Evolutionary conservation across 2,113 vertebrate species (phyloP).

Genomic region (Anoplopoma fimbria): DNA sequence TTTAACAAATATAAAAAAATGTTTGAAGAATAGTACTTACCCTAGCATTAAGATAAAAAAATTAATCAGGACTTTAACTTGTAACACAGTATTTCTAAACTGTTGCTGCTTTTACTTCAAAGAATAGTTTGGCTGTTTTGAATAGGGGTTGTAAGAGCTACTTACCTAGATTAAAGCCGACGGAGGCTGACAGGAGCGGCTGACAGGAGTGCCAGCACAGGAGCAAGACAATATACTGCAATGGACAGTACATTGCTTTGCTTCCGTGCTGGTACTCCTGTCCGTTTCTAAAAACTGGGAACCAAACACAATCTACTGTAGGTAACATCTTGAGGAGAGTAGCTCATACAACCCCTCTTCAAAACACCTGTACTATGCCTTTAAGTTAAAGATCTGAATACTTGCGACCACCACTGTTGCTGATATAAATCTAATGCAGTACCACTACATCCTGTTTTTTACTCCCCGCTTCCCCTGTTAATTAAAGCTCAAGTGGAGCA

Average conservation of each 20-base stretch:
- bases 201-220: no score
- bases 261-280: background rate
- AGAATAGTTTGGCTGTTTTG: no score
- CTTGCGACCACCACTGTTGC: background rate
- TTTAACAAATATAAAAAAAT: background rate
- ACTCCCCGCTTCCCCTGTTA: background rate
- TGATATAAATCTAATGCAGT: background rate
- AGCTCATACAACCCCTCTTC: background rate
- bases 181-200: no score
- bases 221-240: no score
- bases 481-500: conserved; percentile 30
- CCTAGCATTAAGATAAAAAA: no score
- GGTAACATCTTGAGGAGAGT: background rate
- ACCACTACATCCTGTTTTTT: background rate
- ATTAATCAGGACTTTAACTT: background rate
- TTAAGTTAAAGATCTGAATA: background rate
- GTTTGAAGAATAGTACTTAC: no score
- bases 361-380: background rate
- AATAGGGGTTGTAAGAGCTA: no score
- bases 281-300: background rate
- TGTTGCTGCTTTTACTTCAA: background rate
- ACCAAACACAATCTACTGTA: background rate
- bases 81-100: background rate
- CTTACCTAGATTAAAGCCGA: no score
- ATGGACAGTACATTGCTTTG: background rate